These are phyloP conservation scores for Melanargia galathea DNA, from an alignment of 2,888 invertebrate genomes.

Conservation along the genomic window DNA sequence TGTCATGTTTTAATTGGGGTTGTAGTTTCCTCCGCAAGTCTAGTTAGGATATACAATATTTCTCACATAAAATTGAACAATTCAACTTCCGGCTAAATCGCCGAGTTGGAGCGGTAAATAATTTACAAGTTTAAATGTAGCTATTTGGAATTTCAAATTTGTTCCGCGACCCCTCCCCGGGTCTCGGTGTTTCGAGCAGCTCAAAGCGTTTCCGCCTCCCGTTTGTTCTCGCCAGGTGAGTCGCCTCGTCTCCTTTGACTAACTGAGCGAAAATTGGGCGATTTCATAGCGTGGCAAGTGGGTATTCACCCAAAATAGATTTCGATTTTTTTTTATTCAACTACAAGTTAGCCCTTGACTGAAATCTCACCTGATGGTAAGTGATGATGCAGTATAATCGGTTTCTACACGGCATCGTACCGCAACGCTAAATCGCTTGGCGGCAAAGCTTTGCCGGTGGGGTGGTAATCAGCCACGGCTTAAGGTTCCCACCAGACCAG, in stretches of 20 bases:
- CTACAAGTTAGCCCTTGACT: no score
- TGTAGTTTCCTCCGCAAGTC: no score
- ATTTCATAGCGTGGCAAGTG: background rate
- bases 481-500: no score
- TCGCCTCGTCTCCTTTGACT: slow-evolving; percentile 8
- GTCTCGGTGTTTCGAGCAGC: background rate
- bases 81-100: slow-evolving; percentile 6
- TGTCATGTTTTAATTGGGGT: no score
- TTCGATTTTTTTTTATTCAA: no score
- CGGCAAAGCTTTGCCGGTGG: no score
- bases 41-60: background rate
- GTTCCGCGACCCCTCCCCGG: slow-evolving; percentile 6
- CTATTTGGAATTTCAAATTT: slow-evolving; percentile 25
- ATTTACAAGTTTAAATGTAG: slow-evolving; percentile 20
- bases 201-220: background rate
- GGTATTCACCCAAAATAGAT: no score
- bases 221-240: background rate
- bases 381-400: no score
- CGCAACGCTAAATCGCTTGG: no score
- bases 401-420: no score
- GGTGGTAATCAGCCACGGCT: no score
- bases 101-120: slow-evolving; percentile 13
- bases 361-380: no score
- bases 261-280: slow-evolving; percentile 3
- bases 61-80: slow-evolving; percentile 11